Conservation (phyloP, 2,888 invertebrate genomes). For the Steinernema scapterisci region DNA sequence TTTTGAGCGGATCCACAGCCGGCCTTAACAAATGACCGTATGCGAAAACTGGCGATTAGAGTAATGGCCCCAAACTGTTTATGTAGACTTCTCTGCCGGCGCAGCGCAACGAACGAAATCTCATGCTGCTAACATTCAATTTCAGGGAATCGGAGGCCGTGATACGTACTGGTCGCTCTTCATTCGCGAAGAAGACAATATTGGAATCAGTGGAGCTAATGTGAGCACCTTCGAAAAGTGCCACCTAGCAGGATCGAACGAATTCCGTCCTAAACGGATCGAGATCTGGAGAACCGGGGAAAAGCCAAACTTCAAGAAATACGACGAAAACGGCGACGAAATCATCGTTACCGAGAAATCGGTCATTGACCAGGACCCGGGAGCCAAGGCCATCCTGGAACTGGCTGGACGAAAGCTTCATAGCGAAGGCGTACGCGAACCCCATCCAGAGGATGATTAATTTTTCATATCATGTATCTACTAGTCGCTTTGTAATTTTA, state of each 20-base stretch:
- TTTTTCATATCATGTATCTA: neutral
- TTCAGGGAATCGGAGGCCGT: slow-evolving; percentile 52
- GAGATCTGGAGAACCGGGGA: slow-evolving; percentile 53
- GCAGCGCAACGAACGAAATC: too few relatives aligned
- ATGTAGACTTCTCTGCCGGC: too few relatives aligned
- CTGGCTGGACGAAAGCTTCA: slow-evolving; percentile 81
- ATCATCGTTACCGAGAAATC: slow-evolving; percentile 40
- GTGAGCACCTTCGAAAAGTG: slow-evolving; percentile 49
- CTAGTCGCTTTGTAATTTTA: neutral
- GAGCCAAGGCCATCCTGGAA: slow-evolving; percentile 82
- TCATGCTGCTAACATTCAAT: neutral
- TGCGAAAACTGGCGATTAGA: too few relatives aligned
- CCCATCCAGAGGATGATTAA: slow-evolving; percentile 54
- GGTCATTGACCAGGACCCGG: slow-evolving; percentile 73
- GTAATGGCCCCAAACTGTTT: too few relatives aligned
- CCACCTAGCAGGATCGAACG: slow-evolving; percentile 44
- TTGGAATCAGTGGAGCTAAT: slow-evolving; percentile 44
- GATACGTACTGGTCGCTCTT: slow-evolving; percentile 52
- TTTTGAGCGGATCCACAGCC: too few relatives aligned
- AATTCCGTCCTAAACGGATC: slow-evolving; percentile 43
- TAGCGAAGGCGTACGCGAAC: slow-evolving; percentile 79
- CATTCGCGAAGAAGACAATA: slow-evolving; percentile 49
- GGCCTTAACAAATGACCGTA: too few relatives aligned
- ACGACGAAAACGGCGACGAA: slow-evolving; percentile 43
- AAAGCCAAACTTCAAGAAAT: slow-evolving; percentile 42